phyloP scores from a whole-genome alignment of 2,797 vertebrate species.

The Serranus cabrilla region DNA sequence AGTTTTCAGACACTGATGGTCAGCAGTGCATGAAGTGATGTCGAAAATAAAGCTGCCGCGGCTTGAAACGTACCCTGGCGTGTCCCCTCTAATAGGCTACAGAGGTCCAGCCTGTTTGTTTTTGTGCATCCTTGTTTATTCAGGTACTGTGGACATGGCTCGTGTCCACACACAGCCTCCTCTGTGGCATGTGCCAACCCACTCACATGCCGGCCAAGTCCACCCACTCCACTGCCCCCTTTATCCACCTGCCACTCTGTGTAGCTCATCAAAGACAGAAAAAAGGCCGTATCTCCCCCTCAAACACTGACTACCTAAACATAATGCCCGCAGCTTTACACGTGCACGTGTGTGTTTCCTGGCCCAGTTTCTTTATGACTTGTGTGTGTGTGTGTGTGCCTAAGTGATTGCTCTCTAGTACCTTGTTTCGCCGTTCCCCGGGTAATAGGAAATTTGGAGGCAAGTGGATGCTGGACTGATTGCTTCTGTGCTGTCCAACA shows the following conservation, averaged over 20 bases:
- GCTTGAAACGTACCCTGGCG: slow-evolving; percentile 3
- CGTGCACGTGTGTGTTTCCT: slow-evolving; percentile 19
- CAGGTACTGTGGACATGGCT: slow-evolving; percentile 59
- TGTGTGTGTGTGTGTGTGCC: slow-evolving; percentile 25
- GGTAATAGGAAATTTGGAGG: slow-evolving; percentile 68
- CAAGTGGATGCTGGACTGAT: slow-evolving; percentile 62
- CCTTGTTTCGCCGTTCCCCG: slow-evolving; percentile 50
- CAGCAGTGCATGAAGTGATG: slow-evolving; percentile 15
- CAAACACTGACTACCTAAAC: slow-evolving; percentile 45
- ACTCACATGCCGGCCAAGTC: slow-evolving; percentile 70
- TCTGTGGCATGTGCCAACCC: slow-evolving; percentile 66
- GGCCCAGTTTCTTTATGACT: slow-evolving; percentile 54
- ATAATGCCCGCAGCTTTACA: slow-evolving; percentile 38
- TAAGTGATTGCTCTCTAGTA: slow-evolving; percentile 59
- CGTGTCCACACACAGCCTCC: slow-evolving; percentile 34
- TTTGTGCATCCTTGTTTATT: slow-evolving; percentile 61
- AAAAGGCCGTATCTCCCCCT: slow-evolving; percentile 46
- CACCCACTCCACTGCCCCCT: slow-evolving; percentile 60
- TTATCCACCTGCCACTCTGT: slow-evolving; percentile 70
- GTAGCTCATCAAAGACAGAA: slow-evolving; percentile 60
- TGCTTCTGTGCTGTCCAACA: slow-evolving; percentile 58
- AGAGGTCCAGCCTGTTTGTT: slow-evolving; percentile 46
- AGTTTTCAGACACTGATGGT: slow-evolving; percentile 6
- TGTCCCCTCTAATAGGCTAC: slow-evolving; percentile 26
- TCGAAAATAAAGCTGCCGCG: slow-evolving; percentile 24